Evolutionary conservation across 2,888 invertebrate species (phyloP).

Genomic region (Melieria picta): DNA sequence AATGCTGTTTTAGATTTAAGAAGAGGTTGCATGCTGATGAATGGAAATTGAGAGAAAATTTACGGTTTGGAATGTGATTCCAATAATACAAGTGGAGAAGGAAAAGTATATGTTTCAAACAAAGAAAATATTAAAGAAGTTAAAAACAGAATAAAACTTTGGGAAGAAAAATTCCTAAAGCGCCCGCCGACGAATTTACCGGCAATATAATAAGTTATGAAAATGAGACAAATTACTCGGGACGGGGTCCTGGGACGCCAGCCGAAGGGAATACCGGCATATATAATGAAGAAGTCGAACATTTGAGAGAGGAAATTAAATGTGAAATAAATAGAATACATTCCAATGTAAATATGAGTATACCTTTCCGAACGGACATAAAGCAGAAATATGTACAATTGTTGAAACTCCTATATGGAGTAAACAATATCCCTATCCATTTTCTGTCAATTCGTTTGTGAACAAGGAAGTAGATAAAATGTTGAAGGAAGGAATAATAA

Average conservation of each 20-base stretch:
- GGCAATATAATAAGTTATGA: not conserved
- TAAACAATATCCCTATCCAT: not conserved
- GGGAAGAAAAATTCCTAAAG: no score
- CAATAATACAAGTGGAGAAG: no score
- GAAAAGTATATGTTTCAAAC: not conserved
- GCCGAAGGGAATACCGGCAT: no score
- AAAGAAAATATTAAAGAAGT: not conserved
- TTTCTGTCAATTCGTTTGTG: not conserved
- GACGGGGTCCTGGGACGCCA: not conserved
- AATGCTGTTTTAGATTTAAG: conserved; percentile 14
- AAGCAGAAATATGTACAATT: not conserved
- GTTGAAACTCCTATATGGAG: no score
- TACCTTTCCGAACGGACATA: conserved; percentile 1
- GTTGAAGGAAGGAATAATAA: conserved; percentile 6
- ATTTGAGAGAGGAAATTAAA: no score
- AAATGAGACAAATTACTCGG: not conserved
- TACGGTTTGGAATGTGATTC: no score
- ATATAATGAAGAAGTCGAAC: no score
- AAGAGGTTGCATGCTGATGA: conserved; percentile 5
- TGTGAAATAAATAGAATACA: not conserved
- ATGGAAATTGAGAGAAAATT: not conserved
- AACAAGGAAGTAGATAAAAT: conserved; percentile 1
- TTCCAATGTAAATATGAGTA: not conserved
- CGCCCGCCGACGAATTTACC: no score
- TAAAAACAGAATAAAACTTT: no score